Percentiles rank a stretch among this genome's conserved stretches.
Evolutionary conservation across 2,888 invertebrate species (phyloP).

Genomic region (Hylaea fasciaria): DNA sequence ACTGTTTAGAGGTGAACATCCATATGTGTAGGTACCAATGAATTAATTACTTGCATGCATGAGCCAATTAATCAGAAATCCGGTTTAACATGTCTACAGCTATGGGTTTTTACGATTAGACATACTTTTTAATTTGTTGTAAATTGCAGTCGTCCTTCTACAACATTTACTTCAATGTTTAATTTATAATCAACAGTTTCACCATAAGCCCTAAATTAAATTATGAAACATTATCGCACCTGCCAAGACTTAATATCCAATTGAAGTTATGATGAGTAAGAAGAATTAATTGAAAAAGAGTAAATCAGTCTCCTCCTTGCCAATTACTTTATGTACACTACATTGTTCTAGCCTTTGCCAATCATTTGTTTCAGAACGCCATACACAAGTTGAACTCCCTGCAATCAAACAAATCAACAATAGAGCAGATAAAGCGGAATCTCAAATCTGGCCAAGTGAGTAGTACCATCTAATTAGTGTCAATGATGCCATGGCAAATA

Average conservation of each 20-base stretch:
- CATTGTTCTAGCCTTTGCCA: too few relatives aligned
- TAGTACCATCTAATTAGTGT: slow-evolving; percentile 40
- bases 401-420: slow-evolving; percentile 88
- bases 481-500: background rate
- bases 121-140: background rate
- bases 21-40: too few relatives aligned
- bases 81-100: background rate
- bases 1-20: too few relatives aligned
- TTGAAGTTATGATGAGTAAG: too few relatives aligned
- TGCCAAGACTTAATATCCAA: too few relatives aligned
- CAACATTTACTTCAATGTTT: background rate
- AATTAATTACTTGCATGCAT: too few relatives aligned
- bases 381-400: slow-evolving; percentile 88
- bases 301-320: too few relatives aligned
- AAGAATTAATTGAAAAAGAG: too few relatives aligned
- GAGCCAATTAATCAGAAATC: background rate
- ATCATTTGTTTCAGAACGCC: slow-evolving; percentile 84
- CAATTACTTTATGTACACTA: too few relatives aligned
- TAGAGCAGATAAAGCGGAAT: slow-evolving; percentile 78
- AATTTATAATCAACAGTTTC: too few relatives aligned
- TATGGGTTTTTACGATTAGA: background rate
- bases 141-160: background rate
- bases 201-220: too few relatives aligned
- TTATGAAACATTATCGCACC: too few relatives aligned
- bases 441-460: slow-evolving; percentile 71